Evolutionary conservation across 1,140 invertebrate genomes (phyloP).

Genomic region (Ceratitis capitata): DNA sequence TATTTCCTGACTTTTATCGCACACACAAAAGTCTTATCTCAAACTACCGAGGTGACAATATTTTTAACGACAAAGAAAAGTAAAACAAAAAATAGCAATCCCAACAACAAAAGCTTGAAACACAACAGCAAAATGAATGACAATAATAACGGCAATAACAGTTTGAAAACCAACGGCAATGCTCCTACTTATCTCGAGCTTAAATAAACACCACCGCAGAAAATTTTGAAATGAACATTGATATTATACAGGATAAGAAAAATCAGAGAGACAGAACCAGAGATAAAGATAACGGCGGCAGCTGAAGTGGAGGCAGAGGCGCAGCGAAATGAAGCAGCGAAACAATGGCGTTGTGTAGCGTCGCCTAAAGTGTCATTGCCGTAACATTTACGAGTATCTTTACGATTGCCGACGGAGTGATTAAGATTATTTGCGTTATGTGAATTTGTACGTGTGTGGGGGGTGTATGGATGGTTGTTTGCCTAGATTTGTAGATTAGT

Average conservation of each 20-base stretch:
- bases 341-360: neutral
- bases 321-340: neutral
- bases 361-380: neutral
- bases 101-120: neutral
- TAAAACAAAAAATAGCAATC: neutral
- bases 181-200: no score
- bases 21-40: neutral
- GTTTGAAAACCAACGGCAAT: neutral
- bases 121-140: neutral
- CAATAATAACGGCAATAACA: neutral
- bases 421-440: neutral
- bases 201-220: neutral
- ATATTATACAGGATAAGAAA: neutral
- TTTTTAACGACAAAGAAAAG: neutral
- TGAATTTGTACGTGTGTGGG: neutral
- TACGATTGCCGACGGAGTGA: neutral
- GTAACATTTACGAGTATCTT: slow-evolving; percentile 10
- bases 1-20: neutral
- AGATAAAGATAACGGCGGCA: neutral
- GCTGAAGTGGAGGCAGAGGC: neutral
- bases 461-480: no score
- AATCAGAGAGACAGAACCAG: no score
- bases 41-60: neutral
- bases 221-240: neutral
- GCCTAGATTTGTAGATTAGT: neutral